Evolutionary conservation across 1,140 invertebrate species (phyloP).

Genomic region (Antheraea mylitta): DNA sequence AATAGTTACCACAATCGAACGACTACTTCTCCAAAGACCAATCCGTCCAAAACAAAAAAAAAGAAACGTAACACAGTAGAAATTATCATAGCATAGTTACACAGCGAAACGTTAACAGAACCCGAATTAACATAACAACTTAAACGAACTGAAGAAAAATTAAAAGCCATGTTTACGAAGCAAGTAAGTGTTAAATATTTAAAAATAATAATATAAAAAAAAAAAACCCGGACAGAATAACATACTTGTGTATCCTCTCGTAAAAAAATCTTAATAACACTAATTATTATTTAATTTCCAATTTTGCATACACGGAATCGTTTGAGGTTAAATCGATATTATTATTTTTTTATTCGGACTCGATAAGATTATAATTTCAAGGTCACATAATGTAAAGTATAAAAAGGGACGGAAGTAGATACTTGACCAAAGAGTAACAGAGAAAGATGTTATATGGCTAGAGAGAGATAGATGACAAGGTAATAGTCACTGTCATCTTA

Average conservation of each 20-base stretch:
- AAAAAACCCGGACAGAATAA: conserved; percentile 16
- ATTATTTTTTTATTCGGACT: neutral
- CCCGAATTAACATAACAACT: neutral
- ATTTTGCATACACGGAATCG: conserved; percentile 11
- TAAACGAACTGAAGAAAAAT: neutral
- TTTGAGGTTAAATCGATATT: conserved; percentile 11
- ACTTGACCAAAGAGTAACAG: no score
- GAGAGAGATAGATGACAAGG: no score
- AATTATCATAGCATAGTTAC: conserved; percentile 32
- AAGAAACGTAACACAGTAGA: conserved; percentile 37
- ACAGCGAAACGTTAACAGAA: conserved; percentile 1
- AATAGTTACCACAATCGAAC: conserved; percentile 39
- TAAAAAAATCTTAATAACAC: conserved; percentile 22
- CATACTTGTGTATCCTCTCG: conserved; percentile 75
- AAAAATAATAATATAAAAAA: neutral
- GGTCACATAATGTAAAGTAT: no score
- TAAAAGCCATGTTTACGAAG: conserved; percentile 39
- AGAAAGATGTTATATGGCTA: no score
- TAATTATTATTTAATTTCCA: neutral
- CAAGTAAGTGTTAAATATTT: conserved; percentile 23
- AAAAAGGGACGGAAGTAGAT: no score
- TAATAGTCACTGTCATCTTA: no score
- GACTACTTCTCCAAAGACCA: conserved; percentile 31
- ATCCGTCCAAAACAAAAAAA: conserved; percentile 38
- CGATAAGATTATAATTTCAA: no score